Conservation (phyloP, 2,113 vertebrate species). For the Paradisaea rubra region DNA sequence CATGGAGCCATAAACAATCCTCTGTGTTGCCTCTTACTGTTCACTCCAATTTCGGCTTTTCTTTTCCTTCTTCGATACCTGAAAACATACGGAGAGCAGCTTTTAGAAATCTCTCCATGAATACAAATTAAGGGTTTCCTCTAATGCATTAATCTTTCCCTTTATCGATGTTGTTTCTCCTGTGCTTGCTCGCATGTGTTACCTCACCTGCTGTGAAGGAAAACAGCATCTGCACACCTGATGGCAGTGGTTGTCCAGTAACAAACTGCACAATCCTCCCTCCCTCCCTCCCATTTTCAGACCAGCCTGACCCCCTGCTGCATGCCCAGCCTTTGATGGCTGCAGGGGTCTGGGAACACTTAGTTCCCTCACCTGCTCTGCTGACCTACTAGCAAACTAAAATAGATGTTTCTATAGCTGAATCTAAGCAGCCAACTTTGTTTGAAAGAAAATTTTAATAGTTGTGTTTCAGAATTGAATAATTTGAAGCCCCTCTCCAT, state of each 20-base stretch:
- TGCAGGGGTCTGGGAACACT: neutral
- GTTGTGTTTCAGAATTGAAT: neutral
- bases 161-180: neutral
- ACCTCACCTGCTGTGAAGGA: neutral
- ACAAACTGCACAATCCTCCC: neutral
- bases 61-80: constrained; percentile 76
- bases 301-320: neutral
- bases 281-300: neutral
- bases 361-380: neutral
- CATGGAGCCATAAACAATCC: neutral
- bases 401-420: neutral
- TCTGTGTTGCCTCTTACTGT: neutral
- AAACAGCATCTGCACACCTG: constrained; percentile 9
- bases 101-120: neutral
- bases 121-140: neutral
- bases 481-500: neutral
- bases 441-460: neutral
- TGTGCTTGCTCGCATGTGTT: neutral
- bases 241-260: constrained; percentile 25
- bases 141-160: neutral
- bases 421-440: neutral
- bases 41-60: constrained; percentile 72
- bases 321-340: neutral
- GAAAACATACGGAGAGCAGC: constrained; percentile 43
- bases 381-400: neutral